Evolutionary conservation across 2,888 invertebrate species (phyloP).

Genomic region (Drosophila buzzatii): DNA sequence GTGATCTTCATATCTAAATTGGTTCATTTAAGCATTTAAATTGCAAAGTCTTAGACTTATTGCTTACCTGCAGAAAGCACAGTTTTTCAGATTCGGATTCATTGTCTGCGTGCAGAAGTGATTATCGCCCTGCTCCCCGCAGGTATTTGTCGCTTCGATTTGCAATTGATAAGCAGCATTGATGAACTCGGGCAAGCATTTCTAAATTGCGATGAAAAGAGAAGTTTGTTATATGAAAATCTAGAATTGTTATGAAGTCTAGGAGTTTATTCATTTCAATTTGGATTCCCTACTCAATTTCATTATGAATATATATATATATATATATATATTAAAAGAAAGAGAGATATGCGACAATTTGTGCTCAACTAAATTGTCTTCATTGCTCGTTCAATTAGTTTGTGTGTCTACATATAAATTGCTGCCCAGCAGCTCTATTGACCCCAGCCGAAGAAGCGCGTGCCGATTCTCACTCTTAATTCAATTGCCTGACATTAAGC

Average conservation of each 20-base stretch:
- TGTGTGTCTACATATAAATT: slow-evolving; percentile 58
- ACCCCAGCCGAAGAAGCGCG: slow-evolving; percentile 23
- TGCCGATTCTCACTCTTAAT: slow-evolving; percentile 55
- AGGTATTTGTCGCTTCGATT: slow-evolving; percentile 98
- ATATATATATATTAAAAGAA: not conserved
- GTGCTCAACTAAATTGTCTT: slow-evolving; percentile 26
- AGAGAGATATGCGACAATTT: not conserved
- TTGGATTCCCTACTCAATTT: not conserved
- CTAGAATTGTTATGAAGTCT: not conserved
- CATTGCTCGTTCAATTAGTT: slow-evolving; percentile 65
- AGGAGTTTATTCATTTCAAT: not conserved
- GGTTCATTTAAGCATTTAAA: not conserved
- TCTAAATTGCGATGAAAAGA: slow-evolving; percentile 86
- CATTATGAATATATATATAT: no score
- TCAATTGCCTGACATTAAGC: slow-evolving; percentile 41
- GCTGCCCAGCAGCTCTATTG: slow-evolving; percentile 42
- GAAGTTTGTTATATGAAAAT: not conserved
- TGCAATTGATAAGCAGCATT: slow-evolving; percentile 96
- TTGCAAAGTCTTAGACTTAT: rapidly evolving
- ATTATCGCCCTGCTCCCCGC: slow-evolving; percentile 92
- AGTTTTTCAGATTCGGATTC: slow-evolving; percentile 90
- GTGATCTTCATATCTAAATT: slow-evolving; percentile 87
- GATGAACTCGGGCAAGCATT: slow-evolving; percentile 98
- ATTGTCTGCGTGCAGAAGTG: slow-evolving; percentile 97
- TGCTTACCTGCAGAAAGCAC: slow-evolving; percentile 90